phyloP scores from a whole-genome alignment of 2,888 invertebrate genomes.

The Cryptocephalus primarius region DNA sequence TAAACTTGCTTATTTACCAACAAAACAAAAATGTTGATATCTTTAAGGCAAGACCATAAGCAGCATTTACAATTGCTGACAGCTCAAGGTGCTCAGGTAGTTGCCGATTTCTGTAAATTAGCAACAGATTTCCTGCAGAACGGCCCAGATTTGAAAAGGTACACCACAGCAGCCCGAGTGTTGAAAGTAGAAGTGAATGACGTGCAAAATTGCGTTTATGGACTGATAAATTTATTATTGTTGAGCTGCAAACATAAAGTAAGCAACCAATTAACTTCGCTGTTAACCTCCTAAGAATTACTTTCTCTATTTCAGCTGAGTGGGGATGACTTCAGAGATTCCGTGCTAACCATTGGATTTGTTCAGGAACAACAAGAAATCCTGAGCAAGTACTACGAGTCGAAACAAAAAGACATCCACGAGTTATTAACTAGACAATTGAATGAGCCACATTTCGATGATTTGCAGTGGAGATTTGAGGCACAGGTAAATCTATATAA shows the following conservation, averaged over 20 bases:
- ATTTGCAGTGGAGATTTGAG: constrained; percentile 58
- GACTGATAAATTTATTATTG: constrained; percentile 59
- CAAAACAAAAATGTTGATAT: neutral
- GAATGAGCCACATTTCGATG: constrained; percentile 41
- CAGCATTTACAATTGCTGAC: neutral
- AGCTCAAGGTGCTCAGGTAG: constrained; percentile 30
- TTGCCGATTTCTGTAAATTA: constrained; percentile 61
- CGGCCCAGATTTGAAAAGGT: constrained; percentile 53
- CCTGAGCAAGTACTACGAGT: constrained; percentile 47
- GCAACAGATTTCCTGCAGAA: constrained; percentile 55
- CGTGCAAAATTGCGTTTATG: constrained; percentile 58
- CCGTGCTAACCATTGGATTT: constrained; percentile 44
- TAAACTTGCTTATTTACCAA: no score
- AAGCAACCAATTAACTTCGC: constrained; percentile 21
- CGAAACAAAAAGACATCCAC: constrained; percentile 45
- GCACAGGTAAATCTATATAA: constrained; percentile 37
- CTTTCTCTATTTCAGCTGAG: constrained; percentile 32
- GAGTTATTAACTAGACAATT: constrained; percentile 34
- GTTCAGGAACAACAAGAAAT: constrained; percentile 47
- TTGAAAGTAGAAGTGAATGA: constrained; percentile 42
- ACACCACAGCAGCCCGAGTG: constrained; percentile 53
- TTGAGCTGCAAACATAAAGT: constrained; percentile 62
- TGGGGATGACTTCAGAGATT: constrained; percentile 39
- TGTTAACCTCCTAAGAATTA: neutral
- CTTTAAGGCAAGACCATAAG: neutral